These are phyloP conservation scores for Halcyon badia DNA, from an alignment of 2,797 vertebrate genomes.

Conservation along the genomic window DNA sequence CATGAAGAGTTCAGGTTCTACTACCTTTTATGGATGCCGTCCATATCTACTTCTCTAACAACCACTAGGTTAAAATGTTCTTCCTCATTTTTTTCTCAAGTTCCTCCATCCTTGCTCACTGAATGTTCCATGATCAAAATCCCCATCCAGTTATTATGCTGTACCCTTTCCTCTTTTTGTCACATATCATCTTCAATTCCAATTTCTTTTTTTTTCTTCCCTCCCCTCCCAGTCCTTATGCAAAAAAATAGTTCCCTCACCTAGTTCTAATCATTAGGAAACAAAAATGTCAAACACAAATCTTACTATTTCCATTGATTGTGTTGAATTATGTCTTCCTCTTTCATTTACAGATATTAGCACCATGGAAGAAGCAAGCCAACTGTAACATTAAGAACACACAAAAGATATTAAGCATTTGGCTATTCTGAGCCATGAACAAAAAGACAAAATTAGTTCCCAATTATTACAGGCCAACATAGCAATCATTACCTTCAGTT, in stretches of 20 bases:
- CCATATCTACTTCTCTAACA: neutral
- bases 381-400: neutral
- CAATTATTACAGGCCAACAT: neutral
- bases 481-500: neutral
- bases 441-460: neutral
- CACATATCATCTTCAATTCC: neutral
- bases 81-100: neutral
- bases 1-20: neutral
- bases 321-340: neutral
- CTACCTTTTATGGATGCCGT: too few species aligned
- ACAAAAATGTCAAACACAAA: neutral
- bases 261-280: neutral
- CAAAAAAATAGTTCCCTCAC: neutral
- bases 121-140: neutral
- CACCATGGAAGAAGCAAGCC: neutral
- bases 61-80: neutral
- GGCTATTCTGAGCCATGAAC: neutral
- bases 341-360: neutral
- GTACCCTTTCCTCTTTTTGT: neutral
- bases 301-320: neutral
- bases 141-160: neutral
- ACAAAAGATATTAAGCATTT: neutral
- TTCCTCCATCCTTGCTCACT: neutral
- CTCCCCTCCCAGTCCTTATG: neutral
- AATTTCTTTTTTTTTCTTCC: neutral